Evolutionary conservation across 2,797 vertebrate genomes (phyloP), one percentile per base, ranked within the genome.

Genomic region (Sebastes nivosus): DNA sequence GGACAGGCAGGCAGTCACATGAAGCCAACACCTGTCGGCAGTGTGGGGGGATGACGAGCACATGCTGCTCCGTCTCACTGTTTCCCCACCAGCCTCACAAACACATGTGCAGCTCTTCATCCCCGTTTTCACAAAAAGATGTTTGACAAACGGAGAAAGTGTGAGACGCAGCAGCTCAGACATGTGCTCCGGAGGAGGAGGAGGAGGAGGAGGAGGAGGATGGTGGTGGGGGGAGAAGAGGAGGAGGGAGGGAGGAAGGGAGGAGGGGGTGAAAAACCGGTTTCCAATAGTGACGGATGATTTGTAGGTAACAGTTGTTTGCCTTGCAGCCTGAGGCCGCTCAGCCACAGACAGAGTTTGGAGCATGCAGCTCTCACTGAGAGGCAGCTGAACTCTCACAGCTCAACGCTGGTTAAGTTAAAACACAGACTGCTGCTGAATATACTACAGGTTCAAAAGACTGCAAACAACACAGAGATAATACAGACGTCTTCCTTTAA

Each of bases 281-380:
- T 95, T 94, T 93, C 89, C 89, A 87, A 84, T 84, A 74, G 93
- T 92, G 93, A 94, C 90, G 88, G 93, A 90, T 95, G 93, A 93
- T 92, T 93, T 94, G 92, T 91, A 92, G 93, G 88, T 89, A 95
- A 93, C 93, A 93, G 92, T 94, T 90, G 92, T 93, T 94, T 93
- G 93, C 89, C 86, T 85, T 87, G 84, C 86, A 88, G 89, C 88
- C 85, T 57, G 77, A 83, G 85, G 89, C 86, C 82, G 34, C 74
- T 84, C 76, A 18, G 16, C 24, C 54, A 2, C 71, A 42, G 32
- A 10, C 69, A 50, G 50, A 64, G 32, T 59, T 58, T 11, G 60
- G 3, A 4, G 57, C 58, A 2, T 36, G 74, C 55, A 42, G 58
- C 12, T 16, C 42, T 18, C 42, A 46, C 42, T 4, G 36, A 24